Evolutionary conservation across 2,888 invertebrate genomes (phyloP).

Genomic region (Tenthredo distinguenda): DNA sequence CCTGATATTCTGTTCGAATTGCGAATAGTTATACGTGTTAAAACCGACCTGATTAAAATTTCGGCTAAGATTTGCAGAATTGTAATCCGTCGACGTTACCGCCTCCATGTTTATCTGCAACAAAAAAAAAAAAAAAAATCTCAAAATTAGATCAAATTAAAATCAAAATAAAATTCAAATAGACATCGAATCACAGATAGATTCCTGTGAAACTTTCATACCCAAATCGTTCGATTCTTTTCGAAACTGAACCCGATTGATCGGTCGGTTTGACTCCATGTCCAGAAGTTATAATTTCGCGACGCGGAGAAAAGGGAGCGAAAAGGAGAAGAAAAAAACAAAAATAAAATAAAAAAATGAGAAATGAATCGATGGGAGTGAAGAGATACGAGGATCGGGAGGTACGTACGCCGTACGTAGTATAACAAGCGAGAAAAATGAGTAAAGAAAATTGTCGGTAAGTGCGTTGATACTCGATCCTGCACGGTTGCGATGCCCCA

Average conservation of each 20-base stretch:
- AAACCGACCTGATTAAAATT: slow-evolving; percentile 72
- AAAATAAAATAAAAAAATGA: background rate
- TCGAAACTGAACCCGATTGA: background rate
- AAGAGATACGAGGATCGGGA: slow-evolving; percentile 37
- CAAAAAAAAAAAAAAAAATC: slow-evolving; percentile 8
- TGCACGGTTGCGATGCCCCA: slow-evolving; percentile 44
- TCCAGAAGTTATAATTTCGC: slow-evolving; percentile 27
- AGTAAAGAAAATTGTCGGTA: slow-evolving; percentile 30
- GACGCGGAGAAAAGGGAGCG: background rate
- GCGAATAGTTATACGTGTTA: slow-evolving; percentile 73
- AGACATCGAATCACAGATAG: background rate
- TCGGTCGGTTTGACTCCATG: background rate
- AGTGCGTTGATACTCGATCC: slow-evolving; percentile 31
- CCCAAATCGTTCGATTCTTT: background rate
- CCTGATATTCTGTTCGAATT: slow-evolving; percentile 73
- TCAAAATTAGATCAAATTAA: background rate
- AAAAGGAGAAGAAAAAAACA: background rate
- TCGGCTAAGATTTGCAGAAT: slow-evolving; percentile 72
- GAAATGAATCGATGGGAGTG: background rate
- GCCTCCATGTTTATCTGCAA: slow-evolving; percentile 80
- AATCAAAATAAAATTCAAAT: background rate
- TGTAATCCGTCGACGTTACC: slow-evolving; percentile 79
- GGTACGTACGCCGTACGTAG: background rate
- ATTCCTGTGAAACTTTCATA: background rate
- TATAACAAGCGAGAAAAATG: background rate